These are phyloP conservation scores for Drosophila arawakana DNA, from an alignment of 1,140 invertebrate genomes.

Conservation along the genomic window DNA sequence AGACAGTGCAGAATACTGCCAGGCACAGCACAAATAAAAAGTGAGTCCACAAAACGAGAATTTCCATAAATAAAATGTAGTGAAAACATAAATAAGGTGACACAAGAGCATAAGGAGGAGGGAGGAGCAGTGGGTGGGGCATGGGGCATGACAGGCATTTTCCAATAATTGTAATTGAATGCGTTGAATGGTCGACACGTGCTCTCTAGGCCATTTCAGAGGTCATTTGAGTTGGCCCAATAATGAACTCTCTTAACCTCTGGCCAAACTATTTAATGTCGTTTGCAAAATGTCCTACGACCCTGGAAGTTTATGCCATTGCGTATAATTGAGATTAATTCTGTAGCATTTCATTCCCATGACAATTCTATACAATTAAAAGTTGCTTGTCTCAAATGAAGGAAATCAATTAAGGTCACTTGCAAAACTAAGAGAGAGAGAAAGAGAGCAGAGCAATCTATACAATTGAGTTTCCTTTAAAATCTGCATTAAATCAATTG, in stretches of 20 bases:
- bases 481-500: conserved; percentile 7
- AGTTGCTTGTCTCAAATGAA: conserved; percentile 1
- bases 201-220: conserved; percentile 13
- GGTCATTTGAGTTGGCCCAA: conserved; percentile 11
- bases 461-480: not conserved
- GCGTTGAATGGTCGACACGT: conserved; percentile 12
- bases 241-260: conserved; percentile 31
- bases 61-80: conserved; percentile 18
- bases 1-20: conserved; percentile 97
- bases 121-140: not conserved
- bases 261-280: conserved; percentile 15
- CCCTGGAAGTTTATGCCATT: conserved; percentile 46
- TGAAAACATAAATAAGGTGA: not conserved
- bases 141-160: not conserved
- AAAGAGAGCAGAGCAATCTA: not conserved
- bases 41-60: conserved; percentile 53
- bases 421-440: conserved; percentile 11
- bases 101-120: too few species aligned
- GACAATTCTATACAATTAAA: conserved; percentile 53
- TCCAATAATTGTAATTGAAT: conserved; percentile 16
- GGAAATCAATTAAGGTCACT: conserved; percentile 24
- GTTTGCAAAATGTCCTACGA: conserved; percentile 2
- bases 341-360: conserved; percentile 29
- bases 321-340: conserved; percentile 64
- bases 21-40: conserved; percentile 97